Percentiles rank a stretch among this genome's conserved stretches.
These are phyloP conservation scores for Anthopleura xanthogrammica DNA, from an alignment of 92 coral and sea anemone species.

Conservation along the genomic window DNA sequence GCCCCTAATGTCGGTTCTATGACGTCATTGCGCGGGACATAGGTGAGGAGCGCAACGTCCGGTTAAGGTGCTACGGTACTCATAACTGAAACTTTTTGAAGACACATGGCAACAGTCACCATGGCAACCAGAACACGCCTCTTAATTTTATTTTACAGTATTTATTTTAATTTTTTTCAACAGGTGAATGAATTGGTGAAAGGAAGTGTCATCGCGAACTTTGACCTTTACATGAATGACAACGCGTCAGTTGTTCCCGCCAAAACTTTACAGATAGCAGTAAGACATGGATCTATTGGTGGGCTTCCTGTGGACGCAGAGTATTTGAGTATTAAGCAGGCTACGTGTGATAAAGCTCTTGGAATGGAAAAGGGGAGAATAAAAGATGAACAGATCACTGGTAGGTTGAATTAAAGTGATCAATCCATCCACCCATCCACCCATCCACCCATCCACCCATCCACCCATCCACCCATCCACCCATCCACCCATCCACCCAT, in stretches of 20 bases:
- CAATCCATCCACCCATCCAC: not conserved
- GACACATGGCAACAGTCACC: too few relatives aligned
- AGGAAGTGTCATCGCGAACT: constrained; percentile 62
- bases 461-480: not conserved
- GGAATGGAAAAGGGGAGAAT: constrained; percentile 71
- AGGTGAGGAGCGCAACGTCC: too few relatives aligned
- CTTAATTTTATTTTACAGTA: too few relatives aligned
- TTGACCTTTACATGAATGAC: constrained; percentile 48
- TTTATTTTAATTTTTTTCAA: not conserved
- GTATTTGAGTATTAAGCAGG: constrained; percentile 34
- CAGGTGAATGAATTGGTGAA: constrained; percentile 34
- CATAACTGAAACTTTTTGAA: too few relatives aligned
- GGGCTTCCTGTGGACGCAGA: constrained; percentile 51
- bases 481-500: not conserved
- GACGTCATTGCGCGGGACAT: too few relatives aligned
- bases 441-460: not conserved
- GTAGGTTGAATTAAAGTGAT: not conserved
- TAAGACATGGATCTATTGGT: constrained; percentile 39
- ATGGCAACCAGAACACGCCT: too few relatives aligned
- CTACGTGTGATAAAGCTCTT: constrained; percentile 48
- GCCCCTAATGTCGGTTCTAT: too few relatives aligned
- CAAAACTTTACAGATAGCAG: constrained; percentile 52
- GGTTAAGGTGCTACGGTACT: too few relatives aligned
- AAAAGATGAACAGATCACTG: constrained; percentile 42
- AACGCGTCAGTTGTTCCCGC: constrained; percentile 50